Evolutionary conservation across 2,113 vertebrate genomes (phyloP).

Genomic region (Delphinapterus leucas): DNA sequence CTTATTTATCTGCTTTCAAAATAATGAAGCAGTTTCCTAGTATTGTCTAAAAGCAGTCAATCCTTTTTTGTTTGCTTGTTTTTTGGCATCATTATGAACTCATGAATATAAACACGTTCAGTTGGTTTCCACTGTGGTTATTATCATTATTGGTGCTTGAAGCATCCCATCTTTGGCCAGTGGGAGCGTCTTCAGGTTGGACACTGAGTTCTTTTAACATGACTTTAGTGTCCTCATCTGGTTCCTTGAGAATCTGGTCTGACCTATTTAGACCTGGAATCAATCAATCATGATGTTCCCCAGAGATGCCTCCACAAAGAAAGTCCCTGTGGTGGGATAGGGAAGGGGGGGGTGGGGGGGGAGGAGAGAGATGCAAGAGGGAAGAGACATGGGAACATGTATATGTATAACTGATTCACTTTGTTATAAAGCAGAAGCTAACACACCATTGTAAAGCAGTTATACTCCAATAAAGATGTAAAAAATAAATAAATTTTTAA

Average conservation of each 20-base stretch:
- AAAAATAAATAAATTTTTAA: no score
- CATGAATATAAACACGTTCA: neutral
- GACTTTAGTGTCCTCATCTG: neutral
- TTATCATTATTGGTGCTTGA: neutral
- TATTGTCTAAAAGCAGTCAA: neutral
- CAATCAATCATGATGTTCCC: fast-evolving
- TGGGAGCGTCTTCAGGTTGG: neutral
- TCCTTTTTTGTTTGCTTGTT: neutral
- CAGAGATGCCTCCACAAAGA: neutral
- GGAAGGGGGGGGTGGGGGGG: no score
- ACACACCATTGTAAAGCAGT: no score
- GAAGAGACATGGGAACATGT: no score
- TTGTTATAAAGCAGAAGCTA: no score
- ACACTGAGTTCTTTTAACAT: neutral
- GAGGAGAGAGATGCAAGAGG: no score
- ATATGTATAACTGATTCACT: no score
- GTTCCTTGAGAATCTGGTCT: neutral
- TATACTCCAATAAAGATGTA: no score
- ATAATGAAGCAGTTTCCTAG: neutral
- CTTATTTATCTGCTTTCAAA: neutral
- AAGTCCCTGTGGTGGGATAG: neutral
- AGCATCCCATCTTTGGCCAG: neutral
- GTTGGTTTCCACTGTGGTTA: neutral
- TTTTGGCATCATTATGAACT: neutral
- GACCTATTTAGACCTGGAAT: neutral